phyloP scores from a whole-genome alignment of 1,140 invertebrate species.

The Orius insidiosus region DNA sequence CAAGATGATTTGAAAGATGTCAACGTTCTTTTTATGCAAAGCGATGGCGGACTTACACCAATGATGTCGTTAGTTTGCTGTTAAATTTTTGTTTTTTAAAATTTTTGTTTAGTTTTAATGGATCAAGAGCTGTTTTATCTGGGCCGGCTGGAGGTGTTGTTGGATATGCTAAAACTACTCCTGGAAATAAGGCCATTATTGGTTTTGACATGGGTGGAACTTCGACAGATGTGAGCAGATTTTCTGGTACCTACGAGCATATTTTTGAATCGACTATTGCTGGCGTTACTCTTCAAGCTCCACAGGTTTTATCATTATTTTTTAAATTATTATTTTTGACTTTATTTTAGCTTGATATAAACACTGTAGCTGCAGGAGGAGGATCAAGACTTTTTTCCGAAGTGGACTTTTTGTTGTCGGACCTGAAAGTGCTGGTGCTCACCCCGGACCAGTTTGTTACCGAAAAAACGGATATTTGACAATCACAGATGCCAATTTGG shows the following conservation, averaged over 20 bases:
- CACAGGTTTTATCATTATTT: conserved; percentile 44
- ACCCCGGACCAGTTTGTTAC: conserved; percentile 91
- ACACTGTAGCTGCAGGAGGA: conserved; percentile 95
- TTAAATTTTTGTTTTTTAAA: background rate
- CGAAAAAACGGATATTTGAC: conserved; percentile 84
- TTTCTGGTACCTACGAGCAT: conserved; percentile 80
- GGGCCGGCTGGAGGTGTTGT: conserved; percentile 96
- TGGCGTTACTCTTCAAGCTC: conserved; percentile 92
- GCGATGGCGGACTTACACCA: conserved; percentile 97
- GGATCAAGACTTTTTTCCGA: conserved; percentile 86
- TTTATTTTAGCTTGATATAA: conserved; percentile 54
- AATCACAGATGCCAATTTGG: conserved; percentile 88
- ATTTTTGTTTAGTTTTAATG: conserved; percentile 49
- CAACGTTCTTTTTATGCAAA: conserved; percentile 95
- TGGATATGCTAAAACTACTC: conserved; percentile 81
- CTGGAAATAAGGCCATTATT: conserved; percentile 48
- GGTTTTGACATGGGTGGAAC: conserved; percentile 99
- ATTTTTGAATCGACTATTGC: conserved; percentile 93
- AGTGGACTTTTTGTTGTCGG: conserved; percentile 92
- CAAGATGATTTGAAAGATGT: conserved; percentile 54
- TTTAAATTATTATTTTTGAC: conserved; percentile 1
- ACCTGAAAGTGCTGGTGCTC: conserved; percentile 85
- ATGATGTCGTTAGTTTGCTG: conserved; percentile 54
- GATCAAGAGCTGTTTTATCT: conserved; percentile 86
- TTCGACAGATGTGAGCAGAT: conserved; percentile 93